phyloP scores from a whole-genome alignment of 1,140 invertebrate species.

The Ditylenchus dipsaci region DNA sequence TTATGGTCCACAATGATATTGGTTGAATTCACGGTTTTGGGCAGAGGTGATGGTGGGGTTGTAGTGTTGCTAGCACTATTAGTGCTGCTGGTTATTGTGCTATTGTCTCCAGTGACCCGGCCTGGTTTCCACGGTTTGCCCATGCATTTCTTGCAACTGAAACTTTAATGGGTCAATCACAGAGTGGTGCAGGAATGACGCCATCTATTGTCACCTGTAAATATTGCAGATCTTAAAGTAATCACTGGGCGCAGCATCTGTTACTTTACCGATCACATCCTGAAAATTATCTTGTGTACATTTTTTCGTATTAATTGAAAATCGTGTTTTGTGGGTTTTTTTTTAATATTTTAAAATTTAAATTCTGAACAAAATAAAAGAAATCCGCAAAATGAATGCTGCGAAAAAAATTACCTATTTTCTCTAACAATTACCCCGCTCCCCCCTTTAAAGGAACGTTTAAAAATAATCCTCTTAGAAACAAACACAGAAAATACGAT shows the following conservation, averaged over 20 bases:
- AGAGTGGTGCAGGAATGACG: too few species aligned
- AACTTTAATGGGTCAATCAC: too few species aligned
- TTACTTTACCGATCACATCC: constrained; percentile 53
- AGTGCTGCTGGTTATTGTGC: background rate
- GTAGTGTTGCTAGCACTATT: background rate
- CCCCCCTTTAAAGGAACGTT: too few species aligned
- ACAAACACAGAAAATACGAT: too few species aligned
- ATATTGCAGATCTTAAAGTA: constrained; percentile 54
- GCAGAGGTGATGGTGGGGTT: background rate
- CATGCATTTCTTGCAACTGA: constrained; percentile 4
- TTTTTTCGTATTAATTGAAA: background rate
- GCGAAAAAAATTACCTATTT: too few species aligned
- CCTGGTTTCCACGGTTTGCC: constrained; percentile 3
- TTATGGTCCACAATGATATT: background rate
- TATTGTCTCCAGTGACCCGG: background rate
- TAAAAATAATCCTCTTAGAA: too few species aligned
- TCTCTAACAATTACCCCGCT: too few species aligned
- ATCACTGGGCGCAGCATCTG: constrained; percentile 50
- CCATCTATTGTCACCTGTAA: constrained; percentile 20
- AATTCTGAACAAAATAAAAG: too few species aligned
- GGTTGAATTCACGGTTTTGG: background rate
- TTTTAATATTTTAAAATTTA: too few species aligned
- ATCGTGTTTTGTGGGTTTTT: too few species aligned
- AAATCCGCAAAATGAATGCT: too few species aligned
- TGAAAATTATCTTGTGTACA: constrained; percentile 23